These are phyloP conservation scores for Metaphire vulgaris DNA, from an alignment of 1,140 invertebrate genomes.

Conservation along the genomic window DNA sequence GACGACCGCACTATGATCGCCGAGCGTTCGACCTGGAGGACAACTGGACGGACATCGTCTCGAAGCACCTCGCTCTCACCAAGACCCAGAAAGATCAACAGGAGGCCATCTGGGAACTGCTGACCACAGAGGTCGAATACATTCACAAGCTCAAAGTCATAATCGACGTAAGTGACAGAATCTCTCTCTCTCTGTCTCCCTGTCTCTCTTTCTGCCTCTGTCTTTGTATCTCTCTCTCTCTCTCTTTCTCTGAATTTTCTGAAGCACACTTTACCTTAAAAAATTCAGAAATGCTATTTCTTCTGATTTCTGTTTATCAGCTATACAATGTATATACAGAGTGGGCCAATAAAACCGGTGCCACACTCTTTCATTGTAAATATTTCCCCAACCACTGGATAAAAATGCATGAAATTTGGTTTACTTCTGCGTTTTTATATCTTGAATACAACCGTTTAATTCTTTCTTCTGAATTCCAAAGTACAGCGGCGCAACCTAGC, in stretches of 20 bases:
- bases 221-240: not conserved
- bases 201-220: not conserved
- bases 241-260: not conserved
- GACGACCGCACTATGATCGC: constrained; percentile 35
- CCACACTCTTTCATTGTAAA: too few species aligned
- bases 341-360: too few species aligned
- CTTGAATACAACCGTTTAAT: too few species aligned
- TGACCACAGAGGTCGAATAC: constrained; percentile 79
- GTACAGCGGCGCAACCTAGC: too few species aligned
- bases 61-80: constrained; percentile 22
- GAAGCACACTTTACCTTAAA: too few species aligned
- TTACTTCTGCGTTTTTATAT: too few species aligned
- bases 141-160: constrained; percentile 77
- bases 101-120: constrained; percentile 82
- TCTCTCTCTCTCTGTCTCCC: not conserved
- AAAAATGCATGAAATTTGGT: too few species aligned
- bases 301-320: too few species aligned
- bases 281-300: too few species aligned
- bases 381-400: too few species aligned
- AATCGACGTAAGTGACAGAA: constrained; percentile 65
- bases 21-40: constrained; percentile 61
- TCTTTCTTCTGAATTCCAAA: too few species aligned
- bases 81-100: constrained; percentile 61
- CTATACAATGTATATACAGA: too few species aligned
- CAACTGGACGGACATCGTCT: constrained; percentile 63